Conservation (phyloP, 1,140 invertebrate genomes). For the Heliothis virescens region DNA sequence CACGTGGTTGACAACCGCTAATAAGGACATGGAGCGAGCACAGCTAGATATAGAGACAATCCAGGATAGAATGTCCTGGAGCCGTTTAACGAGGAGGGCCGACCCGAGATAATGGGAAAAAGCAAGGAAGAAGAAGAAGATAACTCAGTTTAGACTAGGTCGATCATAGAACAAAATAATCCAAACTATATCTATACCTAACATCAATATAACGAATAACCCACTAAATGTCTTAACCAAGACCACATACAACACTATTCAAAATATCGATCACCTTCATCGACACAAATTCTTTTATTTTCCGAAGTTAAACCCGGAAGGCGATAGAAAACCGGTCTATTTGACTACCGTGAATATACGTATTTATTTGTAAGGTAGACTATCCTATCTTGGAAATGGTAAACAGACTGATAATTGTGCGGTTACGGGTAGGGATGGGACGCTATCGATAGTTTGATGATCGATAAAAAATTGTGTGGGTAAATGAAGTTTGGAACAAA, state of each 20-base stretch:
- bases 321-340: slow-evolving; percentile 3
- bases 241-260: neutral
- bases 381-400: slow-evolving; percentile 69
- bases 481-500: neutral
- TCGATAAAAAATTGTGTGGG: neutral
- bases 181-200: too few species aligned
- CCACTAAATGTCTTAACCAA: neutral
- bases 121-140: too few species aligned
- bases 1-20: too few species aligned
- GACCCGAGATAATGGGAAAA: too few species aligned
- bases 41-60: too few species aligned
- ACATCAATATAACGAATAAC: too few species aligned
- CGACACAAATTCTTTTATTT: slow-evolving; percentile 9
- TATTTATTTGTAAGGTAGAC: slow-evolving; percentile 43
- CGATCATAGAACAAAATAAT: too few species aligned
- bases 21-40: too few species aligned
- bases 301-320: slow-evolving; percentile 21
- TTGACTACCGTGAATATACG: slow-evolving; percentile 17
- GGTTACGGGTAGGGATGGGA: slow-evolving; percentile 66
- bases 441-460: slow-evolving; percentile 14
- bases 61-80: too few species aligned
- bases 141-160: too few species aligned
- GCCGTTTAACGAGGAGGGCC: too few species aligned
- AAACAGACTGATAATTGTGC: slow-evolving; percentile 79
- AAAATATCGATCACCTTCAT: neutral